Evolutionary conservation across 2,113 vertebrate genomes (phyloP).

Genomic region (Engraulis encrasicolus): DNA sequence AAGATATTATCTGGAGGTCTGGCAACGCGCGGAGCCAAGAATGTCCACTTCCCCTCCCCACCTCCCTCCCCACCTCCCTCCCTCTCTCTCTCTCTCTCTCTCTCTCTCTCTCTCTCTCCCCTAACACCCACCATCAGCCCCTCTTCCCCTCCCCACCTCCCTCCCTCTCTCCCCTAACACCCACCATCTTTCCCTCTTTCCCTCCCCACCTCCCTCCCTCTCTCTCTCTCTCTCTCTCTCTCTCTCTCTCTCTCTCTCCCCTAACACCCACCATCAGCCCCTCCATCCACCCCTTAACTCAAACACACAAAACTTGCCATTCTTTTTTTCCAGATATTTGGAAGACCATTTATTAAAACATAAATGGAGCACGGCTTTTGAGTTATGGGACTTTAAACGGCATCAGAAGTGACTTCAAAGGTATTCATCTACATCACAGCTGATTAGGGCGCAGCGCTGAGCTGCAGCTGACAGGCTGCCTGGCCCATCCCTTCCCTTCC

Average conservation of each 20-base stretch:
- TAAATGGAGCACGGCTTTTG: slow-evolving; percentile 54
- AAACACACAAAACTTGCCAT: no score
- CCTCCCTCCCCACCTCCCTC: background rate
- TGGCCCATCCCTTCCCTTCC: no score
- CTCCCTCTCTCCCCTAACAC: slow-evolving; percentile 49
- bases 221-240: no score
- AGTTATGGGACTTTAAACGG: slow-evolving; percentile 55
- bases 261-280: no score
- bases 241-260: no score
- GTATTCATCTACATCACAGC: slow-evolving; percentile 55
- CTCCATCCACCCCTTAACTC: no score
- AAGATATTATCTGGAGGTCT: slow-evolving; percentile 58
- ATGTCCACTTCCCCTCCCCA: slow-evolving; percentile 40
- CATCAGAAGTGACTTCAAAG: slow-evolving; percentile 58
- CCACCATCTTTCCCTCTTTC: no score
- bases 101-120: no score
- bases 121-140: no score
- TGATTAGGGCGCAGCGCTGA: slow-evolving; percentile 51
- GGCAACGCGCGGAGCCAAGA: slow-evolving; percentile 44
- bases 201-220: no score
- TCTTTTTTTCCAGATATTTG: slow-evolving; percentile 21
- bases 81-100: no score
- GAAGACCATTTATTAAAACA: slow-evolving; percentile 59
- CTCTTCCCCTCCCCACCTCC: slow-evolving; percentile 42
- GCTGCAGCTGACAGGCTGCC: slow-evolving; percentile 41